Evolutionary conservation across 2,113 vertebrate species (phyloP), one percentile per base, ranked within the genome.

Genomic region (Chionis minor): DNA sequence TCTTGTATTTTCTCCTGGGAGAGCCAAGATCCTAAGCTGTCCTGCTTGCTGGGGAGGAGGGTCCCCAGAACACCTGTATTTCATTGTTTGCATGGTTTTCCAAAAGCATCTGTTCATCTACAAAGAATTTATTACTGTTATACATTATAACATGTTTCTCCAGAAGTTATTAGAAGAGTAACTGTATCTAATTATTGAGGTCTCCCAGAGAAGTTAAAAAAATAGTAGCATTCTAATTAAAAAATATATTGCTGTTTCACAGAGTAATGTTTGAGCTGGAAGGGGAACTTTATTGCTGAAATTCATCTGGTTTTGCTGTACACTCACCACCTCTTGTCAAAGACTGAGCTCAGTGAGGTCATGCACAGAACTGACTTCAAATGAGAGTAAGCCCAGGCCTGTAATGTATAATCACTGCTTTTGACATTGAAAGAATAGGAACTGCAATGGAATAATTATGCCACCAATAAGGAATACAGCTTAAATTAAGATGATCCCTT

Each of bases 341-440:
- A 96, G 44, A n/a, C 79, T 94, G 55, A 78, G 73, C 67, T 85
- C 52, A 63, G 26, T 54, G 52, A 93, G 71, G 80, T 93, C 77
- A 56, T 65, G 45, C 73, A 72, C 33, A 75, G 51, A 95, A 65
- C 47, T 90, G 65, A 63, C 66, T 94, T 93, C 24, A 88, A 83
- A 90, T 86, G 20, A 59, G 54, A 75, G 28, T 83, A 86, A 95
- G 14, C 26, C 14, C 52, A 49, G 33, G 30, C n/a, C 52, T 88
- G 21, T 61, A 56, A 40, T 74, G 16, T 58, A 21, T 81, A 88
- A 93, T 91, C 13, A 10, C 79, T 88, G 23, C 58, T 92, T 93
- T 93, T 97, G 62, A 92, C n/a, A 90, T 89, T 61, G 90, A 94
- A 96, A 90, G 2, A 3, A 33, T 83, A 81, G 45, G 71, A 93